These are phyloP conservation scores for Scomber colias DNA, from an alignment of 2,113 vertebrate species.

Conservation along the genomic window DNA sequence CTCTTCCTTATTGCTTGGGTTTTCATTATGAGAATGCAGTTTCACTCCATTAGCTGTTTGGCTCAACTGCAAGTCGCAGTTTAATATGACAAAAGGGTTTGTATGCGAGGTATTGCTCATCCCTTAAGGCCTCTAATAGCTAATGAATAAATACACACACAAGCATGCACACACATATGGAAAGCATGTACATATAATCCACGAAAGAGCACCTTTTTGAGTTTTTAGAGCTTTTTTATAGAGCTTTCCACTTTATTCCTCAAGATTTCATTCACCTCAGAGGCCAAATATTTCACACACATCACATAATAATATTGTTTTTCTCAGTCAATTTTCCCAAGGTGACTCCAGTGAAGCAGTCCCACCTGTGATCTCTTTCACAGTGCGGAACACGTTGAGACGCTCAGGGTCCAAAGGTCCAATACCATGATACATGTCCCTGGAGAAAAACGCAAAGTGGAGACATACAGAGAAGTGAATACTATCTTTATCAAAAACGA, in stretches of 20 bases:
- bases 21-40: constrained; percentile 85
- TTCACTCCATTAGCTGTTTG: constrained; percentile 85
- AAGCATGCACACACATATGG: not conserved
- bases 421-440: constrained; percentile 95
- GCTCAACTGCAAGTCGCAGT: constrained; percentile 74
- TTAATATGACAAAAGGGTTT: constrained; percentile 82
- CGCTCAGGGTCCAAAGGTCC: constrained; percentile 95
- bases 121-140: constrained; percentile 72
- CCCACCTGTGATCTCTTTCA: constrained; percentile 98
- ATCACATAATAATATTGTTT: not conserved
- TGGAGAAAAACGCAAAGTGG: constrained; percentile 64
- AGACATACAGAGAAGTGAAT: not conserved
- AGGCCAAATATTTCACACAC: constrained; percentile 6
- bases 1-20: constrained; percentile 81
- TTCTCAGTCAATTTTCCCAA: constrained; percentile 16
- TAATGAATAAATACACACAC: constrained; percentile 71
- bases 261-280: constrained; percentile 24
- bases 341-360: constrained; percentile 3
- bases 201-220: constrained; percentile 25
- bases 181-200: no score
- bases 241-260: not conserved
- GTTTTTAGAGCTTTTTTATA: no score
- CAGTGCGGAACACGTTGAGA: constrained; percentile 94
- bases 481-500: not conserved
- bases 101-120: constrained; percentile 74